Base-by-base conservation (phyloP, 2,888 invertebrate species). In the Pseudococcus viburni region DNA sequence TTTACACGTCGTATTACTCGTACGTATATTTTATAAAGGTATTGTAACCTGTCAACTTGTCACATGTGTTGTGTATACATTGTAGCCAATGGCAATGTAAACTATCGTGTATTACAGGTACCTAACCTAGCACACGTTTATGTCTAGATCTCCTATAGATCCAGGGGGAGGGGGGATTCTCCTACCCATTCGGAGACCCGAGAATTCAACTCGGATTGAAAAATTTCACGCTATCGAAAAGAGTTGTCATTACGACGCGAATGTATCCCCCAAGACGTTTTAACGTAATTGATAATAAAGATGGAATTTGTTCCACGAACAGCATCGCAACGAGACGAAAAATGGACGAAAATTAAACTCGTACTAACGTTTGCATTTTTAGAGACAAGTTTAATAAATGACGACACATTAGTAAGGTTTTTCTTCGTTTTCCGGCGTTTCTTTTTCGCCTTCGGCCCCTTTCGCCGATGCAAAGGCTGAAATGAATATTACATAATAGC, bases 401-500 rank as follows among this genome's bases (percentile, higher is more conserved):
- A 85, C 39, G 59, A 59, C 51, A 59, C 85, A 85, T 85, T 85
- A 85, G 64, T 64, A 42, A 85, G 19, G 46, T 83, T 83, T 83
- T 26, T 73, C 73, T 73, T 42, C 42, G 6, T 42, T 33, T 73
- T 73, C 17, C 17, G 39, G 33, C 73, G 33, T 26, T 73, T 73
- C 33, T 73, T 73, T 17, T 26, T 12, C 17, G 6, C 17, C 33
- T 39, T 17, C 17, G 33, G 17, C 33, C n/a, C n/a, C 68, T 68
- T 64, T 19, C 73, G 33, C 8, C 22, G 4, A 33, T 22, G 9
- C 8, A 11, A 22, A 80, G 42, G 42, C 39, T 19, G 19, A 85
- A 85, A 85, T 85, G 85, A 85, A 85, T 85, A 85, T 85, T 85
- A 85, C 51, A 85, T 59, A 59, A 85, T 64, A 33, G 39, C 48